Percentiles rank a stretch among this genome's conserved stretches.
These are phyloP conservation scores for Leptatherina wallacei DNA, from an alignment of 2,797 vertebrate genomes.

Conservation along the genomic window DNA sequence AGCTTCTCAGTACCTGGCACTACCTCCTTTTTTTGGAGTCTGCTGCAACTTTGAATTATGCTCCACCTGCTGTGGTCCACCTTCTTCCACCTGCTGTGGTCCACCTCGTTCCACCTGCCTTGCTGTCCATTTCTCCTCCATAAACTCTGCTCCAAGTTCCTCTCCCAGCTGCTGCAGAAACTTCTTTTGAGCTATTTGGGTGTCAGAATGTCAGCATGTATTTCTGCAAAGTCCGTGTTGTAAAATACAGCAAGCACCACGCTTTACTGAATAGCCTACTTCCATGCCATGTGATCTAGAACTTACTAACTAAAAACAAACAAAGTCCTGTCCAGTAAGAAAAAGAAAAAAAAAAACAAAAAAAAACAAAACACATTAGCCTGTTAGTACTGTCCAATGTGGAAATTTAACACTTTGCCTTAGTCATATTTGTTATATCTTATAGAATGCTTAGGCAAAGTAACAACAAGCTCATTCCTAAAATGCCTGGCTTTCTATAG, in stretches of 20 bases:
- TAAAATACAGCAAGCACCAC: no score
- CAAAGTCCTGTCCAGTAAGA: background rate
- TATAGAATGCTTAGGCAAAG: no score
- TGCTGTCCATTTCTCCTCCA: background rate
- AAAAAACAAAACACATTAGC: background rate
- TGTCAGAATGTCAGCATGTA: background rate
- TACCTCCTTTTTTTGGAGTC: background rate
- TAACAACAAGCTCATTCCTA: no score
- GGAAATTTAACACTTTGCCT: no score
- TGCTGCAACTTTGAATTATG: background rate
- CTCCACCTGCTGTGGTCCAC: background rate
- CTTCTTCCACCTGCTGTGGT: background rate
- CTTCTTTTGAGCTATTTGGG: background rate
- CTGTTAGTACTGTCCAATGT: no score
- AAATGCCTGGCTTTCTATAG: no score
- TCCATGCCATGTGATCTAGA: background rate
- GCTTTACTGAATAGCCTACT: background rate
- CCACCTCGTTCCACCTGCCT: background rate
- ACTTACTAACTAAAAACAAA: background rate
- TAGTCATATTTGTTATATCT: no score
- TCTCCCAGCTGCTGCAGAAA: background rate
- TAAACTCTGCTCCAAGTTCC: background rate
- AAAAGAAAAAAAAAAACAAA: no score
- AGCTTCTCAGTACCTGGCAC: background rate
- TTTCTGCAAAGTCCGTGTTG: background rate